phyloP scores from a whole-genome alignment of 2,113 vertebrate genomes.

The Centropristis striata region DNA sequence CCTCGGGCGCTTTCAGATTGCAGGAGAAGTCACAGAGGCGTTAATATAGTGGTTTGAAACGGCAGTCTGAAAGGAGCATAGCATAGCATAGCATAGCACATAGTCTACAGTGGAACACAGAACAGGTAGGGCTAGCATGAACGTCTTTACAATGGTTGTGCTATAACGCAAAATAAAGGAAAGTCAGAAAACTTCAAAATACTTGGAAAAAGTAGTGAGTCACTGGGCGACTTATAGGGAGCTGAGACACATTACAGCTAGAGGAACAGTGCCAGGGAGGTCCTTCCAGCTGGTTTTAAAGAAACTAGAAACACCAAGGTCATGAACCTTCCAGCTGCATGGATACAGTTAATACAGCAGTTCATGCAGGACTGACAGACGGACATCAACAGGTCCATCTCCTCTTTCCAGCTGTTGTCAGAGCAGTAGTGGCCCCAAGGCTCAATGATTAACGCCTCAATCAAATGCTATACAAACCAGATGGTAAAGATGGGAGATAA shows the following conservation, averaged over 20 bases:
- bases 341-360: constrained; percentile 43
- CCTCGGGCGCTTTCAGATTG: too few species aligned
- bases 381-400: constrained; percentile 64
- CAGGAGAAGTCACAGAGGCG: too few species aligned
- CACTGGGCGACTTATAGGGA: neutral
- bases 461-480: constrained; percentile 73
- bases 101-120: too few species aligned
- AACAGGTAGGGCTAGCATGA: too few species aligned
- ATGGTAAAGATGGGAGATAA: constrained; percentile 59
- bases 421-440: constrained; percentile 44
- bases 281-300: constrained; percentile 46
- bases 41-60: too few species aligned
- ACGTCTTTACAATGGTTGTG: neutral
- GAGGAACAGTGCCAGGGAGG: constrained; percentile 9
- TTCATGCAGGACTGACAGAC: constrained; percentile 26
- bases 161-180: neutral
- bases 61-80: too few species aligned
- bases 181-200: neutral
- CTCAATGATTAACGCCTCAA: constrained; percentile 64
- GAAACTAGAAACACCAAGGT: constrained; percentile 41
- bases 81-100: too few species aligned
- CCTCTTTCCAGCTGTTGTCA: constrained; percentile 72
- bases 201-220: neutral
- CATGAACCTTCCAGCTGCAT: constrained; percentile 56
- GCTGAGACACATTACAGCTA: neutral